These are phyloP conservation scores for Venustaconcha ellipsiformis DNA, from an alignment of 1,140 invertebrate genomes.

Conservation along the genomic window DNA sequence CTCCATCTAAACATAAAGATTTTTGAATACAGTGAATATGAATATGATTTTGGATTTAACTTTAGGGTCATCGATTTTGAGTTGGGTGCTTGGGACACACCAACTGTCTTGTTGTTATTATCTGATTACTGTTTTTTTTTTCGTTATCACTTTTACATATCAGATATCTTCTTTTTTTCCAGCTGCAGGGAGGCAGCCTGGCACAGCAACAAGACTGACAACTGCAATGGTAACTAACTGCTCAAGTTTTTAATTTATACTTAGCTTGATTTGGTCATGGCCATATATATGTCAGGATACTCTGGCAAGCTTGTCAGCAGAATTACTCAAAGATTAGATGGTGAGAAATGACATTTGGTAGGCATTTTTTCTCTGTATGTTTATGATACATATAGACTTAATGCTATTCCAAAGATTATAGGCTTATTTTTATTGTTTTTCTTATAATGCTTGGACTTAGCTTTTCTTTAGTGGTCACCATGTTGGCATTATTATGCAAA, in stretches of 20 bases:
- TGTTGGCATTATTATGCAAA: no score
- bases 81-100: not conserved
- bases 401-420: no score
- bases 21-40: no score
- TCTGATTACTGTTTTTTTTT: not conserved
- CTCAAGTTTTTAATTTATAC: not conserved
- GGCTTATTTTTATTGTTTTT: no score
- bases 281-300: not conserved
- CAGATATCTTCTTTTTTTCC: conserved; percentile 17
- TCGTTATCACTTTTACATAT: conserved; percentile 6
- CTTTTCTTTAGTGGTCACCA: no score
- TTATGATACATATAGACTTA: no score
- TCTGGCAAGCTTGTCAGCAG: not conserved
- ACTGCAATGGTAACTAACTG: conserved; percentile 64
- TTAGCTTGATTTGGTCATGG: not conserved
- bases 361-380: not conserved
- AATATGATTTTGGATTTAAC: not conserved
- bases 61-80: not conserved
- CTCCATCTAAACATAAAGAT: no score
- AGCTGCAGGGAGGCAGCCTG: conserved; percentile 60
- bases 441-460: no score
- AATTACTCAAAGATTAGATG: no score
- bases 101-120: not conserved
- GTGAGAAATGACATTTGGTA: no score
- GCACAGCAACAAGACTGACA: conserved; percentile 66